Conservation (phyloP, 1,140 invertebrate genomes). For the Meloidogyne hapla region DNA sequence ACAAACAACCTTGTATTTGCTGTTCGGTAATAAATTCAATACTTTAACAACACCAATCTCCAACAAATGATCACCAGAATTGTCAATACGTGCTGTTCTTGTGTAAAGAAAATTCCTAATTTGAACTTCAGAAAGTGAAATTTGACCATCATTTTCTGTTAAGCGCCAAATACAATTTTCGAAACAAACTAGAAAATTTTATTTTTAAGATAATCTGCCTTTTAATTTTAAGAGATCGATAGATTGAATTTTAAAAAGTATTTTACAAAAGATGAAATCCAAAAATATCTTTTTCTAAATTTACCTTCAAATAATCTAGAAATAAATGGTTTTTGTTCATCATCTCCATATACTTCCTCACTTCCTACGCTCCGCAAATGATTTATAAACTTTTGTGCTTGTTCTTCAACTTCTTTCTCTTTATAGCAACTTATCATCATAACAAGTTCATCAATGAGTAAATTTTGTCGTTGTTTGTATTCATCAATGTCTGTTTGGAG, state of each 20-base stretch:
- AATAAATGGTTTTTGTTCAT: conserved; percentile 70
- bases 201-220: too few relatives aligned
- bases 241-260: too few relatives aligned
- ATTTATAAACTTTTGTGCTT: conserved; percentile 30
- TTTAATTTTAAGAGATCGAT: too few relatives aligned
- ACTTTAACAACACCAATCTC: conserved; percentile 95
- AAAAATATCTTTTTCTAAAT: not conserved
- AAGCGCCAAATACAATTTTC: conserved; percentile 97
- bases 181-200: conserved; percentile 77
- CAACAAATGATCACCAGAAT: conserved; percentile 91
- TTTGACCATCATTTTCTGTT: conserved; percentile 92
- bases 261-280: not conserved
- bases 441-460: conserved; percentile 85
- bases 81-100: conserved; percentile 91
- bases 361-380: conserved; percentile 4
- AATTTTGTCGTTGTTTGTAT: conserved; percentile 82
- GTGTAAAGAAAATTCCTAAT: conserved; percentile 96
- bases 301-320: conserved; percentile 79
- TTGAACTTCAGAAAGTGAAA: conserved; percentile 90
- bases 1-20: conserved; percentile 76
- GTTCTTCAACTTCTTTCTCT: conserved; percentile 70
- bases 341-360: conserved; percentile 33
- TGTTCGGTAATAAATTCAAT: conserved; percentile 88
- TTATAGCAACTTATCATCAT: conserved; percentile 82
- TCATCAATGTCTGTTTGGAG: conserved; percentile 73